phyloP scores from a whole-genome alignment of 2,888 invertebrate genomes.

The Agrilus mali region DNA sequence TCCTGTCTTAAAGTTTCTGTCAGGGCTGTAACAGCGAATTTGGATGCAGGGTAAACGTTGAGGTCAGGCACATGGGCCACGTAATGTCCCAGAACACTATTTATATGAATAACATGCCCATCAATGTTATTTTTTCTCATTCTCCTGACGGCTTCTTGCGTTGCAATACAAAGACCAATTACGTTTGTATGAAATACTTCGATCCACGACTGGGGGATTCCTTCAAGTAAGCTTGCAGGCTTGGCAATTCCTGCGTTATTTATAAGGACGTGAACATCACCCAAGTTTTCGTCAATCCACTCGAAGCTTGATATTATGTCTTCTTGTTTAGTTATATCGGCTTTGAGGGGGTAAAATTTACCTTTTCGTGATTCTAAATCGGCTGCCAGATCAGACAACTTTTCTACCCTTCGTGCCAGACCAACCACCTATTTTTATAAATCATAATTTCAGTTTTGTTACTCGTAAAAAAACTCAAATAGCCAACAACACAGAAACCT shows the following conservation, averaged over 20 bases:
- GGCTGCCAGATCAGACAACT: constrained; percentile 13
- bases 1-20: constrained; percentile 30
- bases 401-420: constrained; percentile 17
- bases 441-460: background rate
- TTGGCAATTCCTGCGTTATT: constrained; percentile 19
- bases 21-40: constrained; percentile 27
- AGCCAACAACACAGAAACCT: background rate
- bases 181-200: constrained; percentile 18
- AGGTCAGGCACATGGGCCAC: constrained; percentile 16
- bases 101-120: constrained; percentile 21
- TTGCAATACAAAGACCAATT: constrained; percentile 17
- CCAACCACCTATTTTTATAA: constrained; percentile 17
- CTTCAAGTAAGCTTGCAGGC: constrained; percentile 13
- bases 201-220: constrained; percentile 15
- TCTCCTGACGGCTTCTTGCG: constrained; percentile 16
- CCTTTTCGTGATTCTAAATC: constrained; percentile 9
- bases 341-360: constrained; percentile 13
- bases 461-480: background rate
- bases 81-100: constrained; percentile 19
- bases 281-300: constrained; percentile 14
- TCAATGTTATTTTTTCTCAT: constrained; percentile 16
- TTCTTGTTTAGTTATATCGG: constrained; percentile 16
- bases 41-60: constrained; percentile 22
- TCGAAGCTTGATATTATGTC: constrained; percentile 16
- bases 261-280: constrained; percentile 15